Conservation (phyloP, 2,113 vertebrate genomes). For the Hydrolagus affinis region DNA sequence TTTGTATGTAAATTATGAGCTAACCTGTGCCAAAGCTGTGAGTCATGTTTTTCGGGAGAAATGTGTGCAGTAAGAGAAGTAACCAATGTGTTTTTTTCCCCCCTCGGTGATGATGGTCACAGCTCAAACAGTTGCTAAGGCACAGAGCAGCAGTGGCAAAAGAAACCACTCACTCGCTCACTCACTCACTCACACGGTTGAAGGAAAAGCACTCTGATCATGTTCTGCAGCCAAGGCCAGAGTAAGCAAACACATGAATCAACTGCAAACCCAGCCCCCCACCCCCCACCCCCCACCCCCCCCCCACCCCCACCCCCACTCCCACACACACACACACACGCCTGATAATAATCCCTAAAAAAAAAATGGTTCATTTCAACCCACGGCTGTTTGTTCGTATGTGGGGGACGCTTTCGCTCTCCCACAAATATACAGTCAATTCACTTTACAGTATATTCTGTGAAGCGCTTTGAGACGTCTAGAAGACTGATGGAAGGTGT, state of each 20-base stretch:
- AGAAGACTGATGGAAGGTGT: no score
- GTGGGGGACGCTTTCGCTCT: no score
- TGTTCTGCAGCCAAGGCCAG: background rate
- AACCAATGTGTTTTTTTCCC: background rate
- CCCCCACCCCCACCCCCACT: background rate
- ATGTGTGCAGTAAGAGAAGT: background rate
- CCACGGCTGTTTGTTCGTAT: background rate
- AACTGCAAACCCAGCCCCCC: background rate
- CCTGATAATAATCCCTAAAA: no score
- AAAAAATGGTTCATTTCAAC: no score
- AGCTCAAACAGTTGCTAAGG: background rate
- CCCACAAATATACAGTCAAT: no score
- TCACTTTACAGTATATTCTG: no score
- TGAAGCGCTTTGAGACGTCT: no score
- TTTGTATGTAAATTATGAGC: no score
- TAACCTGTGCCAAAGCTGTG: no score
- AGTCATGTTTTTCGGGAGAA: no score
- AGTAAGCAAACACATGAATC: slow-evolving; percentile 11
- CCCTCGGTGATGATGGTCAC: background rate
- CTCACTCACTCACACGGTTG: background rate
- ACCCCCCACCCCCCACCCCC: no score
- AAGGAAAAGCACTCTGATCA: slow-evolving; percentile 3
- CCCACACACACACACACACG: no score
- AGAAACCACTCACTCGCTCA: background rate
- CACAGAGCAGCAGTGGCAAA: background rate